Percentiles rank a stretch among this genome's conserved stretches.
Evolutionary conservation across 2,797 vertebrate species (phyloP).

Genomic region (Peromyscus nudipes): DNA sequence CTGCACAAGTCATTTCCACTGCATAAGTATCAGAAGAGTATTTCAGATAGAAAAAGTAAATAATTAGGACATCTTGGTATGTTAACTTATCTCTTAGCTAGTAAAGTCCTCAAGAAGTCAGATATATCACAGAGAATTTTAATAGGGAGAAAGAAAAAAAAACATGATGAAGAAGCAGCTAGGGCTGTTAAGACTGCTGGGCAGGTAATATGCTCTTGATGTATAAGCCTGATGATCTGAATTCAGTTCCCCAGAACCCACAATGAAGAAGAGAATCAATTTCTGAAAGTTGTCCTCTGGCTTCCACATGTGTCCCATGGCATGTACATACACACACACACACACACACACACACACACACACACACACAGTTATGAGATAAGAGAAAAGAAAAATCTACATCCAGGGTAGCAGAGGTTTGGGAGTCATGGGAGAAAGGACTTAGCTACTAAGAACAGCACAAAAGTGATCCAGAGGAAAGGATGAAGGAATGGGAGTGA

Average conservation of each 20-base stretch:
- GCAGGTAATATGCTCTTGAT: background rate
- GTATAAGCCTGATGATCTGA: background rate
- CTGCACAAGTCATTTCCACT: background rate
- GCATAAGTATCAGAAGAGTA: background rate
- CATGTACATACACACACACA: background rate
- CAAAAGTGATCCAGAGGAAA: background rate
- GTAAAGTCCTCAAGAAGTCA: constrained; percentile 13
- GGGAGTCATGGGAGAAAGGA: background rate
- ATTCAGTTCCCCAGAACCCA: background rate
- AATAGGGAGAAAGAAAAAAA: constrained; percentile 38
- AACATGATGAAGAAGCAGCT: constrained; percentile 22
- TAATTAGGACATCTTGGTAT: constrained; percentile 14
- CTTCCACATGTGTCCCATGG: background rate
- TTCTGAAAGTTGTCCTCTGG: background rate
- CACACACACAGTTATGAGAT: background rate
- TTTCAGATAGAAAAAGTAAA: background rate
- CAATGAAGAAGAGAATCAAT: background rate
- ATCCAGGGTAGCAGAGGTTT: background rate
- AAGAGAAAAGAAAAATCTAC: background rate
- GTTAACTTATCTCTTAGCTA: constrained; percentile 54
- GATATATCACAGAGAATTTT: constrained; percentile 15
- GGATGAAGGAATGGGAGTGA: constrained; percentile 6
- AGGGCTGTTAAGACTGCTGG: background rate
- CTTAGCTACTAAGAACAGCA: background rate
- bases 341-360: background rate